Evolutionary conservation across 2,113 vertebrate genomes (phyloP).

Genomic region (Candoia aspera): DNA sequence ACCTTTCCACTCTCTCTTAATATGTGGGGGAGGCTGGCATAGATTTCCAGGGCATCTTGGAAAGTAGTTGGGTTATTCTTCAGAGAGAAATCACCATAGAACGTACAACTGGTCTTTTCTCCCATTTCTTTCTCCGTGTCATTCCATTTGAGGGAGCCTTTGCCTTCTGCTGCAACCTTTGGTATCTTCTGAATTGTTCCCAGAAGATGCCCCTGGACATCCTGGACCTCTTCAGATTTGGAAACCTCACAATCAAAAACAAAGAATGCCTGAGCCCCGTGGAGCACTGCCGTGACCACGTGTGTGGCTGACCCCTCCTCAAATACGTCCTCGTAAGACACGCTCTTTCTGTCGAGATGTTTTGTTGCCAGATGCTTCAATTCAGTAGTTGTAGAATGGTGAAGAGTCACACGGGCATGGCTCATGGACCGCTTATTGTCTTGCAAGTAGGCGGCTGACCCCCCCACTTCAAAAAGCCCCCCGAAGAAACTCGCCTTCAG

Average conservation of each 20-base stretch:
- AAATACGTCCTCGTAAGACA: background rate
- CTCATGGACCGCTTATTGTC: background rate
- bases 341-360: background rate
- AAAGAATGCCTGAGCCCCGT: constrained; percentile 55
- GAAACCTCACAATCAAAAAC: background rate
- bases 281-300: constrained; percentile 49
- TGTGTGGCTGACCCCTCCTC: constrained; percentile 40
- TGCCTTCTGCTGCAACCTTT: background rate
- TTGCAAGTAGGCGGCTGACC: constrained; percentile 19
- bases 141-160: background rate
- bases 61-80: constrained; percentile 31
- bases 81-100: constrained; percentile 64
- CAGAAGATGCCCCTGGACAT: background rate
- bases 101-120: constrained; percentile 61
- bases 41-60: constrained; percentile 59
- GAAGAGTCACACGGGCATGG: background rate
- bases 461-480: constrained; percentile 50
- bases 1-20: constrained; percentile 28
- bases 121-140: constrained; percentile 56
- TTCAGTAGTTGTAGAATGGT: background rate
- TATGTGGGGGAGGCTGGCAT: constrained; percentile 48
- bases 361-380: accelerated
- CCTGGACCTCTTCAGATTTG: background rate
- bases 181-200: background rate
- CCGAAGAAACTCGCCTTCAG: constrained; percentile 48